A percentile compares a stretch with the other conserved stretches of the same genome.
Conservation (phyloP, 2,797 vertebrate genomes). For the Artibeus lituratus region DNA sequence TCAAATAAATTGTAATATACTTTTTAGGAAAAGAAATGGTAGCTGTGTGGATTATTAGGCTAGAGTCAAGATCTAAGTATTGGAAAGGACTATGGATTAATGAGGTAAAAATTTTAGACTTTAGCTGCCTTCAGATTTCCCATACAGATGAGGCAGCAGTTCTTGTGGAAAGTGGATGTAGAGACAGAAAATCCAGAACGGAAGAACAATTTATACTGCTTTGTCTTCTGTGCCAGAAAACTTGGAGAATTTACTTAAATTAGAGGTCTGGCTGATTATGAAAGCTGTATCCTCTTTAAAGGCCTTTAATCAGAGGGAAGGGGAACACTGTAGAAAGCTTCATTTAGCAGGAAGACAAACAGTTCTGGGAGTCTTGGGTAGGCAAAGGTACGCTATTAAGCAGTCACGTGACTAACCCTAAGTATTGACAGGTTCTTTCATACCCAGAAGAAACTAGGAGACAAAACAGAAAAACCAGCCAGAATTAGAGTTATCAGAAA, state of each 20-base stretch:
- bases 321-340: not conserved
- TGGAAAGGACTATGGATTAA: not conserved
- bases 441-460: not conserved
- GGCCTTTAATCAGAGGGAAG: not conserved
- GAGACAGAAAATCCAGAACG: not conserved
- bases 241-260: not conserved
- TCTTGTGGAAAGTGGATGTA: not conserved
- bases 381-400: not conserved
- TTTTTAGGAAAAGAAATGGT: not conserved
- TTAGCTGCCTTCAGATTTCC: slow-evolving; percentile 19
- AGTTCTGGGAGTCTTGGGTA: not conserved
- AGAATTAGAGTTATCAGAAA: not conserved
- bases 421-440: not conserved
- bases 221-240: not conserved
- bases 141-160: not conserved
- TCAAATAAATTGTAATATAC: slow-evolving; percentile 6
- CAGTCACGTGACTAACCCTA: not conserved
- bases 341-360: not conserved
- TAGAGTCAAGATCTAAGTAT: not conserved
- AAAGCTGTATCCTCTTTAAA: not conserved
- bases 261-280: not conserved
- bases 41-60: not conserved
- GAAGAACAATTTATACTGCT: not conserved
- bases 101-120: slow-evolving; percentile 4
- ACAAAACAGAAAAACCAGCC: not conserved